phyloP scores from a whole-genome alignment of 2,797 vertebrate species.

The Discoglossus pictus region DNA sequence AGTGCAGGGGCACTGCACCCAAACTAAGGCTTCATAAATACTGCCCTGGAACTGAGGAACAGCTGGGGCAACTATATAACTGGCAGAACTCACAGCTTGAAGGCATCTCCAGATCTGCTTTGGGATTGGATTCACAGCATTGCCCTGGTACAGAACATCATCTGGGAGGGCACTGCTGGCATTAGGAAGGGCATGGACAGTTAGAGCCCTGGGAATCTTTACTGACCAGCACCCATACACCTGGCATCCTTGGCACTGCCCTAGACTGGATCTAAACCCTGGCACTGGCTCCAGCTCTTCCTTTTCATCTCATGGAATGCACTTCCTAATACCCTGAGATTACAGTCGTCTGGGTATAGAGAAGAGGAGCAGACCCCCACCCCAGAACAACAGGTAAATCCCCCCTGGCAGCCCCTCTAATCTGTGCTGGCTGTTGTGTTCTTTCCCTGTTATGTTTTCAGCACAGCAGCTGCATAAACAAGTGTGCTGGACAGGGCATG shows the following conservation, averaged over 20 bases:
- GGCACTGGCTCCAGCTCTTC: conserved; percentile 19
- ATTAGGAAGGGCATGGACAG: too few relatives aligned
- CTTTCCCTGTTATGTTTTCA: background rate
- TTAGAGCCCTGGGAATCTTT: too few relatives aligned
- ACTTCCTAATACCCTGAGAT: conserved; percentile 62
- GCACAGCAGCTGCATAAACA: conserved; percentile 48
- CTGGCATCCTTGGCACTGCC: background rate
- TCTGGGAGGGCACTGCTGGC: too few relatives aligned
- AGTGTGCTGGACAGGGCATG: conserved; percentile 6
- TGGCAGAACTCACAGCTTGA: too few relatives aligned
- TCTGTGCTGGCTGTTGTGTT: conserved; percentile 7
- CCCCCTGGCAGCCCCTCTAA: conserved; percentile 27
- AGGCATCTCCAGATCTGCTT: too few relatives aligned
- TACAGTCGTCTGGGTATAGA: conserved; percentile 55
- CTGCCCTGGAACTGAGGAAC: too few relatives aligned
- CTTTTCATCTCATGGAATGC: conserved; percentile 45
- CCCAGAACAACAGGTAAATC: conserved; percentile 62
- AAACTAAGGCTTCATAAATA: too few relatives aligned
- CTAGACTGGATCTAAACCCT: background rate
- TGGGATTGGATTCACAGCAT: too few relatives aligned
- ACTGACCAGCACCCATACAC: too few relatives aligned
- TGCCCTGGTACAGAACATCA: too few relatives aligned
- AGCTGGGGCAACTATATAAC: too few relatives aligned
- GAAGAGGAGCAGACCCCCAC: conserved; percentile 52
- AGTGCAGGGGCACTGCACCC: too few relatives aligned